Percentiles rank a stretch among this genome's conserved stretches.
phyloP scores from a whole-genome alignment of 2,113 vertebrate species.

The Caranx ignobilis region DNA sequence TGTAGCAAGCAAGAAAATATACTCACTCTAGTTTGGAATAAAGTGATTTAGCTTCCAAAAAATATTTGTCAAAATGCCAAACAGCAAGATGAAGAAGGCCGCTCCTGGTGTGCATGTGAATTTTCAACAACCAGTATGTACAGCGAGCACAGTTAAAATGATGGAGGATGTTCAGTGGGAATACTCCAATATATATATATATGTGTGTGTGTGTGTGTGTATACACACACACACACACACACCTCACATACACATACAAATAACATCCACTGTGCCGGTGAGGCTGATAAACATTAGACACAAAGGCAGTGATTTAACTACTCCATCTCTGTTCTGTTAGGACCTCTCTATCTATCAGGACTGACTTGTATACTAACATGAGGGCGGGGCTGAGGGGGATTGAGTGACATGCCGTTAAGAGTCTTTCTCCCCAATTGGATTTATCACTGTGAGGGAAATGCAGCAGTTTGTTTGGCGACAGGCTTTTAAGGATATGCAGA shows the following conservation, averaged over 20 bases:
- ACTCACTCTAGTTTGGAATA: neutral
- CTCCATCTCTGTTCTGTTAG: conserved; percentile 73
- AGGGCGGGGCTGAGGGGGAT: conserved; percentile 10
- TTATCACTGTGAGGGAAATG: conserved; percentile 66
- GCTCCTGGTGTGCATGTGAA: neutral
- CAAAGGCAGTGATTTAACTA: conserved; percentile 67
- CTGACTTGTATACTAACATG: conserved; percentile 64
- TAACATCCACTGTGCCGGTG: conserved; percentile 32
- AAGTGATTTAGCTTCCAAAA: neutral
- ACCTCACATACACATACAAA: conserved; percentile 10
- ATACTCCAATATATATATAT: neutral
- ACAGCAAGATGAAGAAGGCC: neutral
- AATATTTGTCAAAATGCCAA: neutral
- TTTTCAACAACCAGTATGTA: neutral
- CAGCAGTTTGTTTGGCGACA: conserved; percentile 65
- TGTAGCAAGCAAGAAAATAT: neutral
- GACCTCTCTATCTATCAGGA: conserved; percentile 69
- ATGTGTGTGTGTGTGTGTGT: no score
- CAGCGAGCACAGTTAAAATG: conserved; percentile 3
- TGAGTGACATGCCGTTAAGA: conserved; percentile 65
- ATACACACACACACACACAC: conserved; percentile 10
- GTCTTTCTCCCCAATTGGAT: conserved; percentile 62
- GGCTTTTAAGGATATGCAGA: conserved; percentile 78
- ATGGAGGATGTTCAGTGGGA: conserved; percentile 10
- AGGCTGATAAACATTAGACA: conserved; percentile 68